These are phyloP conservation scores for Temnothorax ravouxi DNA, from an alignment of 2,888 invertebrate species.

Conservation along the genomic window DNA sequence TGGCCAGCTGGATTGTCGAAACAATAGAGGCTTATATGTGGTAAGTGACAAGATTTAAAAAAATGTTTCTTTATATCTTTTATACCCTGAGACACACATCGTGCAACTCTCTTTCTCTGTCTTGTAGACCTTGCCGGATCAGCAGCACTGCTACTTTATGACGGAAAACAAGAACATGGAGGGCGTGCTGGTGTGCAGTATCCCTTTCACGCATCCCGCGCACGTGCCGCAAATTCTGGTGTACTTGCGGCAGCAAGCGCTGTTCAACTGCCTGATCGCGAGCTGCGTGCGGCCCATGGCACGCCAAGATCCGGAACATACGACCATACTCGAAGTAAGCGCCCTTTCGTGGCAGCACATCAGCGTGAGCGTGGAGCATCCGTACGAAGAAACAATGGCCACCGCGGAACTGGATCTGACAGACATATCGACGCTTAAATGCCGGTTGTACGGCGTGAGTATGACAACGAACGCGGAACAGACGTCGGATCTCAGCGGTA, in stretches of 20 bases:
- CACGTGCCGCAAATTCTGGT: slow-evolving; percentile 96
- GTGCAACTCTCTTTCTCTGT: slow-evolving; percentile 60
- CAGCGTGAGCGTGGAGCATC: slow-evolving; percentile 96
- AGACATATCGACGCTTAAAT: slow-evolving; percentile 93
- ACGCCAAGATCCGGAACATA: slow-evolving; percentile 91
- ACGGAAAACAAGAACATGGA: slow-evolving; percentile 93
- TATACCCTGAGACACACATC: background rate
- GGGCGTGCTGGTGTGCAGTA: slow-evolving; percentile 92
- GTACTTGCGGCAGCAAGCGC: slow-evolving; percentile 94
- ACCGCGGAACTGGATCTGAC: slow-evolving; percentile 96
- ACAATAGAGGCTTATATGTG: slow-evolving; percentile 94
- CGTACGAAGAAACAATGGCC: slow-evolving; percentile 96
- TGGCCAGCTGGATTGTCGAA: slow-evolving; percentile 91
- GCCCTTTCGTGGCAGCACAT: slow-evolving; percentile 96
- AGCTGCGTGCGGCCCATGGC: slow-evolving; percentile 95
- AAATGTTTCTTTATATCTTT: background rate
- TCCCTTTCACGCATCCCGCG: slow-evolving; percentile 97
- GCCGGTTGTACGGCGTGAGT: slow-evolving; percentile 90
- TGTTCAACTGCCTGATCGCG: slow-evolving; percentile 95
- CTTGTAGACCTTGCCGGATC: slow-evolving; percentile 94
- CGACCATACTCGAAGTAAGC: slow-evolving; percentile 97
- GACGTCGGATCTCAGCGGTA: slow-evolving; percentile 88
- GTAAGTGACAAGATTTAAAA: slow-evolving; percentile 87
- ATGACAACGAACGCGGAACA: slow-evolving; percentile 85
- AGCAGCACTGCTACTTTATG: slow-evolving; percentile 97